Percentiles rank a stretch among this genome's conserved stretches.
These are phyloP conservation scores for Enteromius mattozi DNA, from an alignment of 2,797 vertebrate genomes.

Conservation along the genomic window DNA sequence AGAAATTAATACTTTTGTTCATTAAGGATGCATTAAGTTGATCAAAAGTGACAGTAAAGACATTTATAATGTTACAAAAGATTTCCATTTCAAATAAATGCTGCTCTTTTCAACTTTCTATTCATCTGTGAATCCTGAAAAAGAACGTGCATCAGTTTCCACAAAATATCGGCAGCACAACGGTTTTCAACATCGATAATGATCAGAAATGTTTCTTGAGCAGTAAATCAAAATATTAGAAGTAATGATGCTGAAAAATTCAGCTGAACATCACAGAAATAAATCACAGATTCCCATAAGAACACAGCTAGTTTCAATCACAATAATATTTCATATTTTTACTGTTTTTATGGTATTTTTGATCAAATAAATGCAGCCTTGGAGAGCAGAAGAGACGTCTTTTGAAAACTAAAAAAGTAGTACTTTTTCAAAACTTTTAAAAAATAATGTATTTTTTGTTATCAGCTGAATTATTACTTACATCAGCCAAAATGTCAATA, in stretches of 20 bases:
- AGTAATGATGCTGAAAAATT: background rate
- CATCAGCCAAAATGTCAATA: background rate
- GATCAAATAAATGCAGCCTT: background rate
- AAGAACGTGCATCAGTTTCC: background rate
- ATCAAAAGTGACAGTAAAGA: background rate
- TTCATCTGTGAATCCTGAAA: background rate
- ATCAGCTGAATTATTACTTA: background rate
- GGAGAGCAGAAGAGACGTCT: background rate
- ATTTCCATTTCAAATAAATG: background rate
- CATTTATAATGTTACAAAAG: background rate
- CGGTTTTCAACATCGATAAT: background rate
- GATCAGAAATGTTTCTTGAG: background rate
- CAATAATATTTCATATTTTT: background rate
- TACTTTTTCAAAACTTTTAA: background rate
- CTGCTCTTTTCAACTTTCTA: background rate
- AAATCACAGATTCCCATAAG: background rate
- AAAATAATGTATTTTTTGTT: background rate
- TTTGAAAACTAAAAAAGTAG: background rate
- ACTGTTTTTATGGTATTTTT: background rate
- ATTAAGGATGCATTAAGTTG: background rate
- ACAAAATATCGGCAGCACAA: background rate
- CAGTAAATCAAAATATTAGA: background rate
- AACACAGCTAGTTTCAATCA: accelerated
- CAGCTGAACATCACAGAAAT: background rate
- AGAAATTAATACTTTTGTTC: background rate